Base-by-base conservation (phyloP, 2,797 vertebrate species). In the Bryconaethiops microstoma region DNA sequence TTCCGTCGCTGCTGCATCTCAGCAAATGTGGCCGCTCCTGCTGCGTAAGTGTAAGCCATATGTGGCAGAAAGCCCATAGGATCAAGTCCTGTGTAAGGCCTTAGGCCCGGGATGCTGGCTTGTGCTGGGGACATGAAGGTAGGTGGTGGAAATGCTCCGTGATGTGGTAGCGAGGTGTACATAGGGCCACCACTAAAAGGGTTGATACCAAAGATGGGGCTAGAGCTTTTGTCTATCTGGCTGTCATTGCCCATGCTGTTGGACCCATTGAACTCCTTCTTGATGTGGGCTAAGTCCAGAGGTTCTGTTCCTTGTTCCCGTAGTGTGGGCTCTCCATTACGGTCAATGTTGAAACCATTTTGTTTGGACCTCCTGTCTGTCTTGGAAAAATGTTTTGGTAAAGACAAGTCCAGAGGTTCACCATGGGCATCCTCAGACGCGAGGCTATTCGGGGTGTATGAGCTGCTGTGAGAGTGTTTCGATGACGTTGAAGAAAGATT, bases 61-160 rank as follows among this genome's bases (percentile, higher is more conserved):
- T 98, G 97, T 87, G 97, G 97, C 91, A 98, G 94, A 92, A 97
- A 97, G 93, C 96, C 96, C 95, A 98, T 96, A 87, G 97, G 96
- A 90, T 99, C 97, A 78, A 98, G 93, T 86, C 96, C 95, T 9
- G 97, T 94, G 89, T 97, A 98, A 83, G 95, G 93, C 93, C 97
- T 95, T 83, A 98, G 92, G 82, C 96, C 96, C 21, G 96, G 95
- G 87, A 98, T 97, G 89, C 94, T 94, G 85, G 96, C 95, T 92
- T 96, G 97, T 79, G 96, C 95, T 35, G 96, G 94, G 78, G 96
- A 94, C 96, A 98, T 96, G 88, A 97, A 98, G 76, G 95, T 95
- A 85, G 96, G 95, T 5, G 96, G 95, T 86, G 97, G 96, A 93
- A 98, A 99, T 54, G 96, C 96, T 89, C 96, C 97, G 39, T 98